Base-by-base conservation (phyloP, 1,140 invertebrate species). In the Stenopsyche tienmushanensis region DNA sequence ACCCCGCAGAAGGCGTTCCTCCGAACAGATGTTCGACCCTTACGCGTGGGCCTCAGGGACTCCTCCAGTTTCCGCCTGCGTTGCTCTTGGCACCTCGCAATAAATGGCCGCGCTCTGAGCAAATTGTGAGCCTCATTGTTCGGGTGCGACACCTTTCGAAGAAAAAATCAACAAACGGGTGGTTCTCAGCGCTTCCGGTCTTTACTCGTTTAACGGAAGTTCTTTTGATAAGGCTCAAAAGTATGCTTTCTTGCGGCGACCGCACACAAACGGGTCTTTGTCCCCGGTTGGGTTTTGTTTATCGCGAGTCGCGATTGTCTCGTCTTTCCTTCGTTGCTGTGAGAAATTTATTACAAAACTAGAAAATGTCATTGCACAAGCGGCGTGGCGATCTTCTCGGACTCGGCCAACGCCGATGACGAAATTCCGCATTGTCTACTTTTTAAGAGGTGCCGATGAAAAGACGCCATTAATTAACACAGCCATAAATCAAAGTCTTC, bases 141-240 rank as follows among this genome's bases (percentile, higher is more conserved):
- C 45, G 7, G 45, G 5, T 5, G 5, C 20, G n/a, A 52, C n/a
- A n/a, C n/a, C n/a, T n/a, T n/a, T n/a, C n/a, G 29, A 13, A 13
- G 29, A 34, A 34, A 34, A 34, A 34, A 34, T 34, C 29, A 13
- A n/a, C n/a, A n/a, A n/a, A n/a, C 53, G 39, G 47, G 53, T 23
- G 39, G 29, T 55, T 64, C 49, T 39, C 44, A 42, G 20, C 23
- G 34, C 65, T 55, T 67, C 65, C 65, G 59, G 58, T 24, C 65
- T 44, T 42, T 24, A 42, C 65, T 44, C 20, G 50, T 42, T 49
- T 67, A 67, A 62, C 65, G 65, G 65, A 67, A 67, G 65, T 67
- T 67, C 58, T 67, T 63, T 67, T 67, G 29, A 62, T 62, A 53
- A 47, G 25, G 39, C 20, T 55, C 29, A 34, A 34, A 34, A 34